Percentiles rank a stretch among this genome's conserved stretches.
These are phyloP conservation scores for Dipodomys ordii DNA, from an alignment of 2,113 vertebrate genomes.

Conservation along the genomic window DNA sequence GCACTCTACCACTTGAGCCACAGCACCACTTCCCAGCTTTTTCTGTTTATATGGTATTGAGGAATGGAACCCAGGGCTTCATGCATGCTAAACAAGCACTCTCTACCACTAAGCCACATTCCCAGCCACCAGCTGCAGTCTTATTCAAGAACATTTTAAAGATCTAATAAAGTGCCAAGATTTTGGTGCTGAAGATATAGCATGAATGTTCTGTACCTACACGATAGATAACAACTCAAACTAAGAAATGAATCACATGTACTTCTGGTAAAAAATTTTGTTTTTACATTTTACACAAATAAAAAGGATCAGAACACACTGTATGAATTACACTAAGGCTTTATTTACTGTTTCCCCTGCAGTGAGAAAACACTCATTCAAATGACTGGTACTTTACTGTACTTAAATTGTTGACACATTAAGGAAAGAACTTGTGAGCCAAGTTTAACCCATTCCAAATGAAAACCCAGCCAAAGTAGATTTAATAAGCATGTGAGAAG, in stretches of 20 bases:
- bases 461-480: background rate
- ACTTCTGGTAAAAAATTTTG: background rate
- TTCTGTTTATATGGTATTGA: no score
- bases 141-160: background rate
- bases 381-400: constrained; percentile 25
- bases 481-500: constrained; percentile 26
- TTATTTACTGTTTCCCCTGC: background rate
- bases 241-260: background rate
- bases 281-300: constrained; percentile 54
- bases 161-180: background rate
- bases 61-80: no score
- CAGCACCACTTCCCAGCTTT: no score
- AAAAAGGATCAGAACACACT: constrained; percentile 25
- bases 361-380: constrained; percentile 39
- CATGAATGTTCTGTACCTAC: background rate
- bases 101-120: no score
- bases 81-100: no score
- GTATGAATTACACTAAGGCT: background rate
- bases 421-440: constrained; percentile 1
- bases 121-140: background rate
- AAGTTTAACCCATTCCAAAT: background rate
- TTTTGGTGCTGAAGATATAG: background rate
- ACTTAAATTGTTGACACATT: background rate
- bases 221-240: background rate
- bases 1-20: no score